Percentiles rank a stretch among this genome's conserved stretches.
Conservation (phyloP, 2,113 vertebrate genomes). For the Macheiramphus alcinus region DNA sequence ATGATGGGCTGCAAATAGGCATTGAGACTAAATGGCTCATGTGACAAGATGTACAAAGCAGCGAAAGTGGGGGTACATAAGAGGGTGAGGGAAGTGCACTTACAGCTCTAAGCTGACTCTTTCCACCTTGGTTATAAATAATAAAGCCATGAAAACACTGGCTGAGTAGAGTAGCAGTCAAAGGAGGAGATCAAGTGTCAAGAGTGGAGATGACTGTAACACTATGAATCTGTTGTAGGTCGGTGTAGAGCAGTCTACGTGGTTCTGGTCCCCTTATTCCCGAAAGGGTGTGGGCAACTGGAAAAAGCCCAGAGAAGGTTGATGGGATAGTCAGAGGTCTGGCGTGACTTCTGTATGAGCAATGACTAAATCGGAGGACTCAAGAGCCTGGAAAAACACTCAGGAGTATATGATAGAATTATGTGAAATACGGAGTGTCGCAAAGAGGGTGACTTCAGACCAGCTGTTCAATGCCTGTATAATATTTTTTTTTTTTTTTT, state of each 20-base stretch:
- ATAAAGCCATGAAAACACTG: neutral
- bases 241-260: neutral
- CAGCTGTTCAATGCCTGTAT: neutral
- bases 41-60: neutral
- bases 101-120: neutral
- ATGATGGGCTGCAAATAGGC: neutral
- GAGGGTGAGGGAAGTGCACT: neutral
- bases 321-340: neutral
- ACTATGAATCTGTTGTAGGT: neutral
- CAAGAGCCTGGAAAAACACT: neutral
- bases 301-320: neutral
- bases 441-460: neutral
- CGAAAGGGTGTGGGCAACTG: neutral
- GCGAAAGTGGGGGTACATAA: fast-evolving
- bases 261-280: neutral
- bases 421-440: neutral
- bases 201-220: neutral
- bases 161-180: neutral
- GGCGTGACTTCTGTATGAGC: neutral
- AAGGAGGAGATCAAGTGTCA: neutral
- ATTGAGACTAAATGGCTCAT: neutral
- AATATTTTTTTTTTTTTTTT: neutral
- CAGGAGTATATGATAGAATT: neutral
- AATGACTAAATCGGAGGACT: neutral
- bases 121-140: neutral